Percentiles rank a stretch among this genome's conserved stretches.
Conservation (phyloP, 1,140 invertebrate genomes). For the Bradysia coprophila region DNA sequence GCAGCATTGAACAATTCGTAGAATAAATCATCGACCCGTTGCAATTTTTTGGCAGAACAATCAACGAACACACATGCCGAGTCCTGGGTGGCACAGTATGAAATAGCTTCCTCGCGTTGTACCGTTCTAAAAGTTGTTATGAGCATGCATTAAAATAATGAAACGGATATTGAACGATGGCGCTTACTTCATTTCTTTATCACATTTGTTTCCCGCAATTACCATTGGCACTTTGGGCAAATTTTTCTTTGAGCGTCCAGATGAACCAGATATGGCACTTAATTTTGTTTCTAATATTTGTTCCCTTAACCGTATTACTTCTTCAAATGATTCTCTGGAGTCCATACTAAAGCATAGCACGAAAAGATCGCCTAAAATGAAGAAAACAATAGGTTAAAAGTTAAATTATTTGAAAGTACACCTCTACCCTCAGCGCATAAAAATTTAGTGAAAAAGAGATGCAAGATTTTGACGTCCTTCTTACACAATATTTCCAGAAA, state of each 20-base stretch:
- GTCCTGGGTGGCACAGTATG: constrained; percentile 48
- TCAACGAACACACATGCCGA: constrained; percentile 60
- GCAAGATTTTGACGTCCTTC: too few relatives aligned
- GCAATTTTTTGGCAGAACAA: constrained; percentile 61
- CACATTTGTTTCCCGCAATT: constrained; percentile 66
- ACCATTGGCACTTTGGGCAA: constrained; percentile 56
- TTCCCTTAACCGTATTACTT: constrained; percentile 58
- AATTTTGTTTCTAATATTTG: constrained; percentile 66
- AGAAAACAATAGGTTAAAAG: too few relatives aligned
- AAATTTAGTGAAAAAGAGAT: too few relatives aligned
- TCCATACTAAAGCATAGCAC: constrained; percentile 72
- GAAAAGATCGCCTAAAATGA: constrained; percentile 57
- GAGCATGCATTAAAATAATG: too few relatives aligned
- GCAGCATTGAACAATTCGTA: constrained; percentile 61
- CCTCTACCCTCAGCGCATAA: too few relatives aligned
- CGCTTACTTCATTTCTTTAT: constrained; percentile 46
- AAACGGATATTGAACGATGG: too few relatives aligned
- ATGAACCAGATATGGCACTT: constrained; percentile 35
- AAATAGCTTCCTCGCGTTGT: constrained; percentile 44
- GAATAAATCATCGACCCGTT: constrained; percentile 62
- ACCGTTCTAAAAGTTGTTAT: constrained; percentile 44
- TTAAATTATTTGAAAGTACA: too few relatives aligned
- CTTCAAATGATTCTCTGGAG: constrained; percentile 67
- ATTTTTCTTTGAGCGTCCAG: constrained; percentile 35
- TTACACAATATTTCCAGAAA: too few relatives aligned